Conservation (phyloP, 2,888 invertebrate genomes). For the Hyppa rectilinea region DNA sequence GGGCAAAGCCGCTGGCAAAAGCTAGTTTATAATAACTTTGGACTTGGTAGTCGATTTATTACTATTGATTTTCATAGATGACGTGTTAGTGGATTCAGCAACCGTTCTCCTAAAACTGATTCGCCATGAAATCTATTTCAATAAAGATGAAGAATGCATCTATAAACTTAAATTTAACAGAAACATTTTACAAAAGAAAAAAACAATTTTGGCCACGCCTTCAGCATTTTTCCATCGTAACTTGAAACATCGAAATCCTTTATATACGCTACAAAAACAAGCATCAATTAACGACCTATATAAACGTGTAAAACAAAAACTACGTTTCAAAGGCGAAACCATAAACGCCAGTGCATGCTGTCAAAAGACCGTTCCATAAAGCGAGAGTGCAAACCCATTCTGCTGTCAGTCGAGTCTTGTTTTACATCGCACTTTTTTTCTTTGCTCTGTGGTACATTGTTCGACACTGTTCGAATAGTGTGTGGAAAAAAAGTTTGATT, state of each 20-base stretch:
- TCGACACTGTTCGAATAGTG: constrained; percentile 33
- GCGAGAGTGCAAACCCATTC: constrained; percentile 60
- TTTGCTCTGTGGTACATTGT: constrained; percentile 35
- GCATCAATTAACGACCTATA: constrained; percentile 10
- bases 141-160: neutral
- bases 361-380: constrained; percentile 58
- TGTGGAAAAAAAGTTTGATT: constrained; percentile 24
- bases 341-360: constrained; percentile 43
- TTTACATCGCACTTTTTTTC: constrained; percentile 33
- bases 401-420: constrained; percentile 57
- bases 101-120: too few relatives aligned
- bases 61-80: constrained; percentile 1
- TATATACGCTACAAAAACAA: constrained; percentile 3
- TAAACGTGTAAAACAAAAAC: constrained; percentile 51
- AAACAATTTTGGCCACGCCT: neutral
- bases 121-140: neutral
- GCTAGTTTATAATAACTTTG: too few relatives aligned
- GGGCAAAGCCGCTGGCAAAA: too few relatives aligned
- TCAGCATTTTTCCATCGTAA: neutral
- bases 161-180: neutral
- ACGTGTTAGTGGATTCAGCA: too few relatives aligned
- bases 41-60: neutral
- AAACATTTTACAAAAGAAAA: neutral
- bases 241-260: neutral
- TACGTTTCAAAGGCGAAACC: constrained; percentile 33